These are phyloP conservation scores for Epizoanthus stellaris DNA, from an alignment of 92 coral and sea anemone species.

Conservation along the genomic window DNA sequence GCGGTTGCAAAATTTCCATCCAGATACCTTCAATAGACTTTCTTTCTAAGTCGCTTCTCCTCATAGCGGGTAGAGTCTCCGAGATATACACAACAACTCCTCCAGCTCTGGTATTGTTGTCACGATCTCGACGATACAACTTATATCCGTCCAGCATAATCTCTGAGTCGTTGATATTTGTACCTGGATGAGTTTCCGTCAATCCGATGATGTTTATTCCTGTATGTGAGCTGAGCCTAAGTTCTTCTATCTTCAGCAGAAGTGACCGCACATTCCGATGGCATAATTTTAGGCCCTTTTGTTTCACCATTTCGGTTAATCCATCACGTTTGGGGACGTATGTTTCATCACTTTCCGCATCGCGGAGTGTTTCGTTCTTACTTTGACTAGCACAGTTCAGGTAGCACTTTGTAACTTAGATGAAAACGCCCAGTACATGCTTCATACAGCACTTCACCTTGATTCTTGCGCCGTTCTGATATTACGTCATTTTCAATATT, in stretches of 20 bases:
- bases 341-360: slow-evolving; percentile 20
- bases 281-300: slow-evolving; percentile 15
- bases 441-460: slow-evolving; percentile 14
- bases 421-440: slow-evolving; percentile 19
- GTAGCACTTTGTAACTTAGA: slow-evolving; percentile 4
- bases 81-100: slow-evolving; percentile 34
- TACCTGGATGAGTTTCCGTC: background rate
- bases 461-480: slow-evolving; percentile 26
- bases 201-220: background rate
- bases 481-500: too few species aligned
- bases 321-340: slow-evolving; percentile 19
- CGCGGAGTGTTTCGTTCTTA: slow-evolving; percentile 2
- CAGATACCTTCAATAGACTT: slow-evolving; percentile 27
- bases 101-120: slow-evolving; percentile 26
- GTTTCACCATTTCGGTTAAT: slow-evolving; percentile 18
- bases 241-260: slow-evolving; percentile 19
- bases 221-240: background rate
- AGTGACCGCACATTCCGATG: slow-evolving; percentile 20
- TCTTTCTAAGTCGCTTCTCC: slow-evolving; percentile 35
- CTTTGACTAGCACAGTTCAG: background rate
- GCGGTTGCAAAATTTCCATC: slow-evolving; percentile 13
- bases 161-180: slow-evolving; percentile 10
- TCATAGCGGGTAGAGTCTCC: slow-evolving; percentile 2
- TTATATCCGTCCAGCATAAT: slow-evolving; percentile 10
- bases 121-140: slow-evolving; percentile 8